These are phyloP conservation scores for Arctocebus calabarensis DNA, from an alignment of 2,797 vertebrate species.

Conservation along the genomic window DNA sequence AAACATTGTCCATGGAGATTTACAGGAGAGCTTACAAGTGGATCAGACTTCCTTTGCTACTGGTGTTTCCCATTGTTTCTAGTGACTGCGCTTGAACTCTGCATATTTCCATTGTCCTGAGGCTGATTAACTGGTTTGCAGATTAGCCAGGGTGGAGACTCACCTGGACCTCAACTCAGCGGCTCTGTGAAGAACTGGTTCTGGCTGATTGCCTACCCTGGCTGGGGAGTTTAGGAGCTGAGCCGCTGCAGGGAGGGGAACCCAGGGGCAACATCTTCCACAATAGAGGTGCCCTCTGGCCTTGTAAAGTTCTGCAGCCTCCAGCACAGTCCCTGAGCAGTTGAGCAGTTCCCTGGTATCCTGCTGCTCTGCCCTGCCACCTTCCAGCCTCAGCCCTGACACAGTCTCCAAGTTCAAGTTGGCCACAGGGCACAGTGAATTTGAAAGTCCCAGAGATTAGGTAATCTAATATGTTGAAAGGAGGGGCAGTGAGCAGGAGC, in stretches of 20 bases:
- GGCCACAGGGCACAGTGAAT: background rate
- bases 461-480: slow-evolving; percentile 10
- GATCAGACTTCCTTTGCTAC: slow-evolving; percentile 1
- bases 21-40: background rate
- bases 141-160: slow-evolving; percentile 71
- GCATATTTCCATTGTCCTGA: slow-evolving; percentile 51
- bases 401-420: background rate
- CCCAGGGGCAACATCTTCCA: background rate
- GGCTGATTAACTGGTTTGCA: slow-evolving; percentile 65
- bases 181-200: slow-evolving; percentile 20
- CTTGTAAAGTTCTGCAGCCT: accelerated
- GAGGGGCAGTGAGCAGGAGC: background rate
- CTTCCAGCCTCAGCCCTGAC: background rate
- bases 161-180: slow-evolving; percentile 37
- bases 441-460: background rate
- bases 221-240: background rate
- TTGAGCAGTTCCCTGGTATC: background rate
- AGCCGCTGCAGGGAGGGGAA: background rate
- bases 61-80: background rate
- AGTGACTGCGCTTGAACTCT: slow-evolving; percentile 45
- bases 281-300: background rate
- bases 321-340: background rate
- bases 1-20: background rate
- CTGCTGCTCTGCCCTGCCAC: background rate
- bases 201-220: background rate